Percentiles rank a stretch among this genome's conserved stretches.
These are phyloP conservation scores for Mythimna vitellina DNA, from an alignment of 2,888 invertebrate species.

Conservation along the genomic window DNA sequence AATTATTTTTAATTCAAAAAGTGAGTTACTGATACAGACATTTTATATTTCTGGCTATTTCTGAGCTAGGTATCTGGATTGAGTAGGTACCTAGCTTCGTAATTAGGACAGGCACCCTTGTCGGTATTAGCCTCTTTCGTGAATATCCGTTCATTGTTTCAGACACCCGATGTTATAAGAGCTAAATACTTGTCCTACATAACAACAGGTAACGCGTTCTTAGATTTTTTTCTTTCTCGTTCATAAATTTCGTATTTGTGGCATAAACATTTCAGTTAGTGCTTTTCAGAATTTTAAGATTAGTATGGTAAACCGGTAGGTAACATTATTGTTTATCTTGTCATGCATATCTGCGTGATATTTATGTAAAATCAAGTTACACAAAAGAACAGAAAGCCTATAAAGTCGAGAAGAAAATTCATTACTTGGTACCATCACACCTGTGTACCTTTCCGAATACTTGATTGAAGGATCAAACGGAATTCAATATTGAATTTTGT, in stretches of 20 bases:
- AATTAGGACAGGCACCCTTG: constrained; percentile 48
- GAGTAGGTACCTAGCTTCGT: constrained; percentile 29
- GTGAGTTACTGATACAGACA: background rate
- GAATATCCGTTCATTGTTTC: constrained; percentile 56
- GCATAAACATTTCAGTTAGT: constrained; percentile 23
- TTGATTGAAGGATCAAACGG: constrained; percentile 31
- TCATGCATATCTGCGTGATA: background rate
- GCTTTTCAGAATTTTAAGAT: constrained; percentile 13
- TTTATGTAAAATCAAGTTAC: constrained; percentile 6
- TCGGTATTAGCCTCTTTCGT: constrained; percentile 45
- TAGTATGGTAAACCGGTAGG: background rate
- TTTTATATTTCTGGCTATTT: constrained; percentile 14
- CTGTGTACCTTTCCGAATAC: constrained; percentile 15
- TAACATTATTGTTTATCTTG: background rate
- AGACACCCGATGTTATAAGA: constrained; percentile 38
- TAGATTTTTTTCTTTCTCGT: constrained; percentile 18
- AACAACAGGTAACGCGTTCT: constrained; percentile 37
- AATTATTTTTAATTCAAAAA: constrained; percentile 6
- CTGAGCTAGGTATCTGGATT: constrained; percentile 24
- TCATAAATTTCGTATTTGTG: constrained; percentile 22
- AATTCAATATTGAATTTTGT: constrained; percentile 36
- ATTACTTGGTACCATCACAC: constrained; percentile 11
- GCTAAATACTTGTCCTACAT: constrained; percentile 55
- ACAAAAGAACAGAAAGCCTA: background rate
- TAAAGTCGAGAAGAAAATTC: background rate